Evolutionary conservation across 2,113 vertebrate genomes (phyloP).

Genomic region (Mesocricetus auratus): DNA sequence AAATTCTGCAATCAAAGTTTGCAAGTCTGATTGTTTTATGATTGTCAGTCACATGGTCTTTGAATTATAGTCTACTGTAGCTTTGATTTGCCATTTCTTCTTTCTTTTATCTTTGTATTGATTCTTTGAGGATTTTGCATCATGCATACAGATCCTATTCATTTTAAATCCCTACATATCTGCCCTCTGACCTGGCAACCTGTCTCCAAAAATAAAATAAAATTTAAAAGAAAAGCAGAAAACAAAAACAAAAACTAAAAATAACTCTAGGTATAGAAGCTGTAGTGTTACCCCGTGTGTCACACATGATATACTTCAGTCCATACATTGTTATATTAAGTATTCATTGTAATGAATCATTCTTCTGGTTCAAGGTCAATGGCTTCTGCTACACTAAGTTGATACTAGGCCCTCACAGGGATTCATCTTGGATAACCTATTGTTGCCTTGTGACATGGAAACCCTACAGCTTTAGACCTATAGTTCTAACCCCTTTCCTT

Average conservation of each 20-base stretch:
- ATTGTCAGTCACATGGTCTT: background rate
- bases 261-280: background rate
- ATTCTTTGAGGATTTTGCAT: background rate
- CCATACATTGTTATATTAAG: background rate
- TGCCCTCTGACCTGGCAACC: background rate
- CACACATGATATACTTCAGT: background rate
- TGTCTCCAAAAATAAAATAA: background rate
- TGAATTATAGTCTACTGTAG: no score
- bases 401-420: background rate
- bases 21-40: background rate
- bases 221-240: background rate
- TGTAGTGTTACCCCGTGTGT: background rate
- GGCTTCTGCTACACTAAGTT: background rate
- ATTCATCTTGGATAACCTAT: background rate
- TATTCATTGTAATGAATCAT: background rate
- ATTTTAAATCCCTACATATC: background rate
- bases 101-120: background rate
- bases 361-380: background rate
- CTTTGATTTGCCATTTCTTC: background rate
- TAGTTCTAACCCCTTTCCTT: no score
- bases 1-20: background rate
- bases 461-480: no score
- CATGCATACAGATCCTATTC: background rate
- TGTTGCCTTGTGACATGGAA: no score
- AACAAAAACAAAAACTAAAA: background rate